A percentile compares a stretch with the other conserved stretches of the same genome.
Conservation (phyloP, 2,888 invertebrate genomes). For the Thelaira solivaga region DNA sequence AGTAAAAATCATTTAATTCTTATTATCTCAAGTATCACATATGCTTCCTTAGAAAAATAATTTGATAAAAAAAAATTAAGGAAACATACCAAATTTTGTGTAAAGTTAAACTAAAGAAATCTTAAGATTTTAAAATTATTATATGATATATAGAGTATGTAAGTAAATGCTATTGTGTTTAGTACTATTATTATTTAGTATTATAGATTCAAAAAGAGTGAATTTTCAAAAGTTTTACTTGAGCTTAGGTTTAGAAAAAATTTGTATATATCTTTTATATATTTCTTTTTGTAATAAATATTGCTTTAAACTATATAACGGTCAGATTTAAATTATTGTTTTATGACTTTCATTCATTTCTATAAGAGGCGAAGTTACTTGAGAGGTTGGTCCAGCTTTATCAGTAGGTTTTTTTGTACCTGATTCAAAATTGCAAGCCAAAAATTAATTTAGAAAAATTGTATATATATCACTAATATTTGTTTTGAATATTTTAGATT, state of each 20-base stretch:
- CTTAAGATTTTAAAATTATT: slow-evolving; percentile 27
- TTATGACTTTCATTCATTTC: slow-evolving; percentile 5
- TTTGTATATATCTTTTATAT: slow-evolving; percentile 43
- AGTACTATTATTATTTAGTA: not conserved
- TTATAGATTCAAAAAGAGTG: slow-evolving; percentile 17
- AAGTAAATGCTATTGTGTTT: slow-evolving; percentile 35
- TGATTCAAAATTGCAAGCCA: not conserved
- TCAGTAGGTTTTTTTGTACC: slow-evolving; percentile 11
- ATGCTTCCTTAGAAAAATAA: slow-evolving; percentile 66
- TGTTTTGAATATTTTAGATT: too few species aligned
- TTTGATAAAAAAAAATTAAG: slow-evolving; percentile 4
- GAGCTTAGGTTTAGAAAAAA: slow-evolving; percentile 47
- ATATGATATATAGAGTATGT: not conserved
- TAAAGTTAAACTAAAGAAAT: slow-evolving; percentile 28
- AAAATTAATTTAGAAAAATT: too few species aligned
- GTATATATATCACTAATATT: too few species aligned
- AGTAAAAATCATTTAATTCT: slow-evolving; percentile 65
- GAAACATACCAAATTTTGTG: slow-evolving; percentile 34
- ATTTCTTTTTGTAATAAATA: slow-evolving; percentile 49
- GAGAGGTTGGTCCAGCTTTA: slow-evolving; percentile 45
- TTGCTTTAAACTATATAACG: slow-evolving; percentile 56
- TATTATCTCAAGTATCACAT: slow-evolving; percentile 75
- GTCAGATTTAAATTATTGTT: slow-evolving; percentile 36
- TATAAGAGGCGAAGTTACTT: not conserved
- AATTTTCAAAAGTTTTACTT: slow-evolving; percentile 38